phyloP scores from a whole-genome alignment of 2,113 vertebrate species.

The Drymodes brunneopygia region DNA sequence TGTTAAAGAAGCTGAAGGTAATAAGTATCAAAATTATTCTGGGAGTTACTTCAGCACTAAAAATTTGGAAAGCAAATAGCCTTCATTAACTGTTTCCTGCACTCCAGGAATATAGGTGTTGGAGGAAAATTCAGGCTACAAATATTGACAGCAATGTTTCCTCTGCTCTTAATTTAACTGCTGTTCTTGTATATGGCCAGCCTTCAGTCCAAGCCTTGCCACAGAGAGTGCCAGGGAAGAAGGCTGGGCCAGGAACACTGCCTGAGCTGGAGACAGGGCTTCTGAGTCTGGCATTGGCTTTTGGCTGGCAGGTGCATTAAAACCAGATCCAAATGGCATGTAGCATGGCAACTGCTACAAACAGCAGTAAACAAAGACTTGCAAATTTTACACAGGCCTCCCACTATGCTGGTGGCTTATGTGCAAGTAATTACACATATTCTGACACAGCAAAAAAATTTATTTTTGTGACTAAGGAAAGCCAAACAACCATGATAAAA shows the following conservation, averaged over 20 bases:
- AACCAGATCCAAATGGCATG: background rate
- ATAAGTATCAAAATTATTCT: background rate
- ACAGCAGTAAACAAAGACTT: conserved; percentile 21
- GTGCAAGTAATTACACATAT: background rate
- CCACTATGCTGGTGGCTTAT: background rate
- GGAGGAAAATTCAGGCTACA: background rate
- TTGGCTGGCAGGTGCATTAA: background rate
- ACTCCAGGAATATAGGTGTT: background rate
- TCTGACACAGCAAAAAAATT: background rate
- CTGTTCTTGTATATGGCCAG: background rate
- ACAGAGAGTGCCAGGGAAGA: background rate
- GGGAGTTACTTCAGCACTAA: background rate
- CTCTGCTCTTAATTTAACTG: background rate
- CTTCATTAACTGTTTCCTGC: background rate
- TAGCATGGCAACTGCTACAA: background rate
- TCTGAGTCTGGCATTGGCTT: background rate
- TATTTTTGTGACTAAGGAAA: background rate
- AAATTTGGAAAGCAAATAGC: background rate
- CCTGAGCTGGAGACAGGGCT: background rate
- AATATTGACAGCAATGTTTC: background rate
- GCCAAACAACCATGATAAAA: background rate
- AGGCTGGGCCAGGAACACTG: background rate
- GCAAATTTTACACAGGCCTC: background rate
- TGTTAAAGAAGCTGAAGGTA: background rate
- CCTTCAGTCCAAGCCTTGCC: background rate